phyloP scores from a whole-genome alignment of 2,797 vertebrate species.

The Rhynchonycteris naso region DNA sequence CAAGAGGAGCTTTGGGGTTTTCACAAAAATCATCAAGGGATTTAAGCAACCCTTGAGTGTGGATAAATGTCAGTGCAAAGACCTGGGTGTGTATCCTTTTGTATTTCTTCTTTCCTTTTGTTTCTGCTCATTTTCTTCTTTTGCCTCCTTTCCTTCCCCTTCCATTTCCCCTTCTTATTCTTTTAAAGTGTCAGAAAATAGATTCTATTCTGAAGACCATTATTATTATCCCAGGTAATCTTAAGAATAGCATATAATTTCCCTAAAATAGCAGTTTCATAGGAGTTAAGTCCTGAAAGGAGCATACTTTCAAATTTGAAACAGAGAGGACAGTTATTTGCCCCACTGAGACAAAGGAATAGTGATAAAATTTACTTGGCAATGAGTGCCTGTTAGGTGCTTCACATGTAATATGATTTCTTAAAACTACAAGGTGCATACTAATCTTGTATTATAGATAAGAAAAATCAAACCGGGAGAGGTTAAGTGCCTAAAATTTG shows the following conservation, averaged over 20 bases:
- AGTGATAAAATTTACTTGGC: background rate
- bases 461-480: background rate
- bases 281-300: background rate
- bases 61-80: background rate
- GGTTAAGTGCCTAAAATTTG: background rate
- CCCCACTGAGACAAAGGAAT: background rate
- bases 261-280: background rate
- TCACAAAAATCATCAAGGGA: background rate
- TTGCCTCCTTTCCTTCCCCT: background rate
- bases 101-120: background rate
- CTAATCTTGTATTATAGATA: background rate
- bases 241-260: background rate
- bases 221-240: background rate
- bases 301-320: background rate
- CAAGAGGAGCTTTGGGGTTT: slow-evolving; percentile 8
- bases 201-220: slow-evolving; percentile 7
- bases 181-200: background rate
- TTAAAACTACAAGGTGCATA: background rate
- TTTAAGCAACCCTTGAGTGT: background rate
- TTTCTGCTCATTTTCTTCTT: slow-evolving; percentile 18
- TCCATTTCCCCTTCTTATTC: background rate
- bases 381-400: background rate
- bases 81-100: background rate
- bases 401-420: background rate
- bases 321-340: background rate